Evolutionary conservation across 2,113 vertebrate genomes (phyloP).

Genomic region (Bufo bufo): DNA sequence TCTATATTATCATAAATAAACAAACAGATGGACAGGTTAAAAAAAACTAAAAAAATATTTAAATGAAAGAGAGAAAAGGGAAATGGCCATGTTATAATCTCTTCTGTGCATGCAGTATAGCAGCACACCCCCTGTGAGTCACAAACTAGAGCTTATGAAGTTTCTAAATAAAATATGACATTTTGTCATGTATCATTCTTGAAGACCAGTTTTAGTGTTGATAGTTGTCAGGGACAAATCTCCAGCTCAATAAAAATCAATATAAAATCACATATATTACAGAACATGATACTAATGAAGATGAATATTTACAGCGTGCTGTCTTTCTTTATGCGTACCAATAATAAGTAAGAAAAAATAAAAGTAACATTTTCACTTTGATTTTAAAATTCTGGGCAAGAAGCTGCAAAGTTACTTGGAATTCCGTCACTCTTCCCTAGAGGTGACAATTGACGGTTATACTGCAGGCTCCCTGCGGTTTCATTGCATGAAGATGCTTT

Average conservation of each 20-base stretch:
- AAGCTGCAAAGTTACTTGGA: constrained; percentile 19
- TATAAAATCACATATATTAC: background rate
- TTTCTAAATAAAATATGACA: background rate
- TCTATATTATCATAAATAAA: too few species aligned
- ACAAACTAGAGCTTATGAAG: background rate
- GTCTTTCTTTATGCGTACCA: background rate
- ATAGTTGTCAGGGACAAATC: background rate
- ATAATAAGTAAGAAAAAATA: constrained; percentile 19
- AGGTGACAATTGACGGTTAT: constrained; percentile 49
- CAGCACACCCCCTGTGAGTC: background rate
- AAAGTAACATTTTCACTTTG: constrained; percentile 10
- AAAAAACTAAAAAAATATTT: background rate
- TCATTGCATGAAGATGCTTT: constrained; percentile 51
- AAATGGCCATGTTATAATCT: background rate
- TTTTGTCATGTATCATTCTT: constrained; percentile 20
- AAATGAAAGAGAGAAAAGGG: background rate
- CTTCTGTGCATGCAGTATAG: background rate
- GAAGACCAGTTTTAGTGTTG: background rate
- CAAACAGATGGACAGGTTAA: too few species aligned
- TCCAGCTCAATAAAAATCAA: background rate
- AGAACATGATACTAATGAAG: background rate
- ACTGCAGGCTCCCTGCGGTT: constrained; percentile 28
- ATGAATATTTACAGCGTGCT: background rate
- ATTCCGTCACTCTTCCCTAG: constrained; percentile 49
- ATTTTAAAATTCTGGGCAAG: constrained; percentile 28